These are phyloP conservation scores for Agrochola lota DNA, from an alignment of 2,888 invertebrate genomes.

Conservation along the genomic window DNA sequence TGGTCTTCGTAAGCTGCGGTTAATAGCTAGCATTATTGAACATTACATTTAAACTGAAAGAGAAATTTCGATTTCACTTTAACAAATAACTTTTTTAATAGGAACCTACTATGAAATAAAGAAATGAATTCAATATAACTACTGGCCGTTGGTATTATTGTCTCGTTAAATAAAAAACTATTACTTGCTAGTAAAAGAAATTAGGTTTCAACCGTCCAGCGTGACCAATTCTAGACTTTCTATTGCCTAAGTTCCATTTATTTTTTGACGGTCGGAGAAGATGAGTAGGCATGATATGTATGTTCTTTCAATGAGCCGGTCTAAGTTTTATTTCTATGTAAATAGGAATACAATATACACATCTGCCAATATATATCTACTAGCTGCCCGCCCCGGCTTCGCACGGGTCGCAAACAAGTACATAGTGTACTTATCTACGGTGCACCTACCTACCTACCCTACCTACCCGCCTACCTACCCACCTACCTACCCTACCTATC, in stretches of 20 bases:
- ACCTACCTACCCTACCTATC: too few relatives aligned
- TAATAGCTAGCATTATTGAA: constrained; percentile 18
- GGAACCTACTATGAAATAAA: neutral
- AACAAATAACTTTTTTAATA: constrained; percentile 1
- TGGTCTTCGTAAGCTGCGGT: constrained; percentile 26
- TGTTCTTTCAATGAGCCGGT: neutral
- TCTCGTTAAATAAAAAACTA: constrained; percentile 16
- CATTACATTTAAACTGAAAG: constrained; percentile 2
- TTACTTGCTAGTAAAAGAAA: neutral
- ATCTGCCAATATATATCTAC: too few relatives aligned
- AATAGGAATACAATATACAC: too few relatives aligned
- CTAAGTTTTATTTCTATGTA: too few relatives aligned
- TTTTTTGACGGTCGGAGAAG: neutral
- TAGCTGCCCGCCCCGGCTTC: too few relatives aligned
- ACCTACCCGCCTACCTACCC: too few relatives aligned
- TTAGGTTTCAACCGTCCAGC: constrained; percentile 13
- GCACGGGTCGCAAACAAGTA: too few relatives aligned
- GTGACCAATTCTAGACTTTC: constrained; percentile 41
- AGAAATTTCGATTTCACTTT: constrained; percentile 17
- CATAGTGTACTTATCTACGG: too few relatives aligned
- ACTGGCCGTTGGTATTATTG: neutral
- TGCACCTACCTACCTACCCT: too few relatives aligned
- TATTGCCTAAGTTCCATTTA: neutral
- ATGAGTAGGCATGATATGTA: too few relatives aligned
- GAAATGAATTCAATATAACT: neutral